Conservation (phyloP, 2,113 vertebrate species). For the Rhipidura dahli region DNA sequence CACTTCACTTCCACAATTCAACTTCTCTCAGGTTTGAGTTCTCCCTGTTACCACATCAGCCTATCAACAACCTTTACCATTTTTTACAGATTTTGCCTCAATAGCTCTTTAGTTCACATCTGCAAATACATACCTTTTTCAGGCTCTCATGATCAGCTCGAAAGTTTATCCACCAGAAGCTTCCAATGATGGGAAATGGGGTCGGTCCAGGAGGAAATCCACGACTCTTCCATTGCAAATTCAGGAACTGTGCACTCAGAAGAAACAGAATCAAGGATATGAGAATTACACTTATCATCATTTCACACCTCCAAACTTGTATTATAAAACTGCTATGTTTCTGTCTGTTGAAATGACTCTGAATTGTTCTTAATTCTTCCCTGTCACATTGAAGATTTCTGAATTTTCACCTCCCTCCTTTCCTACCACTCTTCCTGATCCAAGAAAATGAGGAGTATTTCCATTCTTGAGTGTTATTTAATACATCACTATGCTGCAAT, state of each 20-base stretch:
- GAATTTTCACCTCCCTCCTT: neutral
- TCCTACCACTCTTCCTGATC: neutral
- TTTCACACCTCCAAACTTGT: neutral
- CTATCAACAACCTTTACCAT: neutral
- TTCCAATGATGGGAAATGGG: constrained; percentile 45
- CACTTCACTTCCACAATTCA: neutral
- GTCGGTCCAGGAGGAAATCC: constrained; percentile 38
- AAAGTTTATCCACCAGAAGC: neutral
- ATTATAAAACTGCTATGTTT: neutral
- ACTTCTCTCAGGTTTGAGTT: neutral
- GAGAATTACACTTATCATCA: neutral
- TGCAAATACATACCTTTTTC: neutral
- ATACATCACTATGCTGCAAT: neutral
- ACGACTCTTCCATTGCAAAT: constrained; percentile 30
- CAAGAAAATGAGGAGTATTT: neutral
- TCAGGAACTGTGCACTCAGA: constrained; percentile 4
- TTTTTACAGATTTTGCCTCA: neutral
- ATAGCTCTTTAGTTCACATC: neutral
- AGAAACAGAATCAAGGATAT: neutral
- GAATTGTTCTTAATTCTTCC: neutral
- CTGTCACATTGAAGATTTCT: neutral
- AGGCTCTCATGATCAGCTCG: constrained; percentile 12
- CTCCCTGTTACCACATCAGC: neutral
- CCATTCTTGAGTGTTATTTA: neutral
- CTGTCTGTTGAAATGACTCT: neutral